Percentiles rank a stretch among this genome's conserved stretches.
These are phyloP conservation scores for Cottoperca gobio DNA, from an alignment of 2,797 vertebrate genomes.

Conservation along the genomic window DNA sequence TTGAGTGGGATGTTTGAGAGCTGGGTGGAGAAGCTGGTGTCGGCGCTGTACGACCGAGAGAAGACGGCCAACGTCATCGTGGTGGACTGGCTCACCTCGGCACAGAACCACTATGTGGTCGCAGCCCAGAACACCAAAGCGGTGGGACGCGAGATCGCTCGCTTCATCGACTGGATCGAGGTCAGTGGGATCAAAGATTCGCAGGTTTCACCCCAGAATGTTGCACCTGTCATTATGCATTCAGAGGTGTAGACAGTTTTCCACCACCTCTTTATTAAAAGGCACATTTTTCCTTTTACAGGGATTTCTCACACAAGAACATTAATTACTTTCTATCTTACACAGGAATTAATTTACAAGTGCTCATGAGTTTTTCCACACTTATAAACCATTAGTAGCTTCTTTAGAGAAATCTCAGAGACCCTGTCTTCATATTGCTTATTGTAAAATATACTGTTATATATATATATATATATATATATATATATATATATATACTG, in stretches of 20 bases:
- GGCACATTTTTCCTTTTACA: too few species aligned
- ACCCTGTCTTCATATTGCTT: background rate
- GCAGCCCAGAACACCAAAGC: constrained; percentile 84
- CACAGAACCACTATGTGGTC: constrained; percentile 86
- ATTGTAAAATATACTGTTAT: background rate
- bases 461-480: too few species aligned
- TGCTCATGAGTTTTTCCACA: background rate
- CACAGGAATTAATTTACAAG: background rate
- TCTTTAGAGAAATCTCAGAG: background rate
- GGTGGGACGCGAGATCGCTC: constrained; percentile 83
- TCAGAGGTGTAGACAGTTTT: background rate
- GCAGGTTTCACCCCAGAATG: background rate
- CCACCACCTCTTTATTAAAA: background rate
- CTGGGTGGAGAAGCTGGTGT: constrained; percentile 86
- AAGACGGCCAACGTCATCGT: constrained; percentile 84
- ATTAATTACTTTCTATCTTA: too few species aligned
- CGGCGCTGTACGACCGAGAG: constrained; percentile 82
- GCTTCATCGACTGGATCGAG: constrained; percentile 87
- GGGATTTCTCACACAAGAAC: too few species aligned
- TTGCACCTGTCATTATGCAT: background rate
- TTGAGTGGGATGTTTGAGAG: constrained; percentile 86
- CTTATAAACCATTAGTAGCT: background rate
- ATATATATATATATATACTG: too few species aligned
- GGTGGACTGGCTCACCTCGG: constrained; percentile 85
- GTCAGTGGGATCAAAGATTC: constrained; percentile 62